A percentile compares a stretch with the other conserved stretches of the same genome.
phyloP scores from a whole-genome alignment of 2,888 invertebrate genomes.

The Neelides folsomi region DNA sequence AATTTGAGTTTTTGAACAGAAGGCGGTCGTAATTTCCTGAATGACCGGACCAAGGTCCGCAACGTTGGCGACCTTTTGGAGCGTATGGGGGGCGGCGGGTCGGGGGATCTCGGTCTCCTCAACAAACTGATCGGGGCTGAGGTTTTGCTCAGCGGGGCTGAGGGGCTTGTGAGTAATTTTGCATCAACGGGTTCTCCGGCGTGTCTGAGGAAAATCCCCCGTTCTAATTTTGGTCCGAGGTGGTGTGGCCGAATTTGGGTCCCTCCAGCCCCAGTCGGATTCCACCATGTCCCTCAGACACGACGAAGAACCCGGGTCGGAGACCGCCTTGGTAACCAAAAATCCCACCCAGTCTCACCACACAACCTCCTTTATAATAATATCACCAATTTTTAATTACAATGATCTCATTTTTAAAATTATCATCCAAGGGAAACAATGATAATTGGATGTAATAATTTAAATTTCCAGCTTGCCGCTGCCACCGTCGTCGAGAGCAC shows the following conservation, averaged over 20 bases:
- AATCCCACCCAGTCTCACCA: too few species aligned
- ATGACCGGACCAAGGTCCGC: conserved; percentile 55
- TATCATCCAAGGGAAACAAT: too few species aligned
- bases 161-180: too few species aligned
- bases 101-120: conserved; percentile 44
- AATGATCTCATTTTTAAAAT: too few species aligned
- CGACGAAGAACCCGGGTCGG: conserved; percentile 41
- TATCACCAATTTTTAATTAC: too few species aligned
- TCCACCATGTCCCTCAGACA: neutral
- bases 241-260: conserved; percentile 1
- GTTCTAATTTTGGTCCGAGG: neutral
- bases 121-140: conserved; percentile 73
- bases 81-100: conserved; percentile 63
- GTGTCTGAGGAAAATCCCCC: too few species aligned
- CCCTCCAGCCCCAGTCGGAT: neutral
- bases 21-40: conserved; percentile 49
- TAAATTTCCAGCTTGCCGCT: too few species aligned
- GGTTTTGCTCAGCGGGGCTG: too few species aligned
- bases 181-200: too few species aligned
- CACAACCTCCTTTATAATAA: too few species aligned
- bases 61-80: conserved; percentile 62
- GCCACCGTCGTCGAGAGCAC: too few species aligned
- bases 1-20: neutral
- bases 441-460: too few species aligned
- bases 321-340: conserved; percentile 28